A percentile compares a stretch with the other conserved stretches of the same genome.
Evolutionary conservation across 2,113 vertebrate species (phyloP).

Genomic region (Aldabrachelys gigantea): DNA sequence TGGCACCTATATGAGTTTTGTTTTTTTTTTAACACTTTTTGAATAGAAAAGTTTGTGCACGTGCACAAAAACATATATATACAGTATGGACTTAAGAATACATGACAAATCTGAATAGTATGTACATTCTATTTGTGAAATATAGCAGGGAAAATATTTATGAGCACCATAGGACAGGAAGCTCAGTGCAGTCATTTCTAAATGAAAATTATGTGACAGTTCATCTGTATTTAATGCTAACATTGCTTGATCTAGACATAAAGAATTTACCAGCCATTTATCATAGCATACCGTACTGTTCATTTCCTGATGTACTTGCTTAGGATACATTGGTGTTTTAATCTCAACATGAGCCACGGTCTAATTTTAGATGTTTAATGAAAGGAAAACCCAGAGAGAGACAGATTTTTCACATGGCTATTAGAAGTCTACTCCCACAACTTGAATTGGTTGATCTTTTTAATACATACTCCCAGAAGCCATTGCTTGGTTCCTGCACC

Average conservation of each 20-base stretch:
- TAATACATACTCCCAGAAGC: constrained; percentile 75
- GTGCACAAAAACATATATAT: constrained; percentile 32
- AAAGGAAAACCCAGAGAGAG: constrained; percentile 62
- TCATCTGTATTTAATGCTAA: constrained; percentile 85
- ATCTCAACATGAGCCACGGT: constrained; percentile 67
- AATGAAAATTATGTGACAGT: constrained; percentile 84
- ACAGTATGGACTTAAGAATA: constrained; percentile 2
- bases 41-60: constrained; percentile 6
- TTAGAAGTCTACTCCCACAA: constrained; percentile 71
- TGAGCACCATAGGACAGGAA: constrained; percentile 73
- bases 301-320: constrained; percentile 67
- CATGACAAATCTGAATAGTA: constrained; percentile 31
- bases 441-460: constrained; percentile 68
- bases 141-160: constrained; percentile 79
- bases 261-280: constrained; percentile 84
- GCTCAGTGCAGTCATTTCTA: constrained; percentile 76
- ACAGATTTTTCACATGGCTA: constrained; percentile 69
- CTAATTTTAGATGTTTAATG: constrained; percentile 76
- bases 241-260: constrained; percentile 77
- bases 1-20: not conserved
- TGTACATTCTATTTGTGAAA: constrained; percentile 66
- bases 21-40: constrained; percentile 42
- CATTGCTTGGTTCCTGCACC: constrained; percentile 75
- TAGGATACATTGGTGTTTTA: constrained; percentile 70
- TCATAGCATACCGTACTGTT: constrained; percentile 71